Conservation (phyloP, 2,113 vertebrate species). For the Cisticola juncidis region DNA sequence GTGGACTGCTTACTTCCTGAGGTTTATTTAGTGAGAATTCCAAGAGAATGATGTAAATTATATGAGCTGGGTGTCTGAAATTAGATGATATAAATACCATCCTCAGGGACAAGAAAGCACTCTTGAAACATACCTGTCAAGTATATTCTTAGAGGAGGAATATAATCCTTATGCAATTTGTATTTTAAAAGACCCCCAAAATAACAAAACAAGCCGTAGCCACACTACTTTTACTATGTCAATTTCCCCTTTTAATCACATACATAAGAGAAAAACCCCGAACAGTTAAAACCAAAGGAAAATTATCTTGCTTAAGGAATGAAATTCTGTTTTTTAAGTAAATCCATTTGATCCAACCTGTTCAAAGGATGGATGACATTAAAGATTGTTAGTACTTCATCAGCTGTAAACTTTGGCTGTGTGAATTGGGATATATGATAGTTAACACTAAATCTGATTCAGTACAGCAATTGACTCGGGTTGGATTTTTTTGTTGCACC, state of each 20-base stretch:
- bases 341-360: neutral
- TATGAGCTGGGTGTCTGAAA: neutral
- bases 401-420: neutral
- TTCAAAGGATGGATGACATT: neutral
- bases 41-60: neutral
- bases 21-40: neutral
- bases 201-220: neutral
- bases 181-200: neutral
- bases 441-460: neutral
- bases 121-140: neutral
- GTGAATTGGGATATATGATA: neutral
- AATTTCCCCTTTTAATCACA: neutral
- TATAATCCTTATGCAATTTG: neutral
- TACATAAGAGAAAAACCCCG: neutral
- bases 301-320: neutral
- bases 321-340: neutral
- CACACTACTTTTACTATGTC: neutral
- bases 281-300: neutral
- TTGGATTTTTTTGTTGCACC: neutral
- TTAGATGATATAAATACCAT: neutral
- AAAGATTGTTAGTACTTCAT: neutral
- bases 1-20: neutral
- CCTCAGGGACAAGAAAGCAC: neutral
- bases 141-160: neutral
- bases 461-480: fast-evolving